Base-by-base conservation (phyloP, 2,113 vertebrate species). In the Neogobius melanostomus region DNA sequence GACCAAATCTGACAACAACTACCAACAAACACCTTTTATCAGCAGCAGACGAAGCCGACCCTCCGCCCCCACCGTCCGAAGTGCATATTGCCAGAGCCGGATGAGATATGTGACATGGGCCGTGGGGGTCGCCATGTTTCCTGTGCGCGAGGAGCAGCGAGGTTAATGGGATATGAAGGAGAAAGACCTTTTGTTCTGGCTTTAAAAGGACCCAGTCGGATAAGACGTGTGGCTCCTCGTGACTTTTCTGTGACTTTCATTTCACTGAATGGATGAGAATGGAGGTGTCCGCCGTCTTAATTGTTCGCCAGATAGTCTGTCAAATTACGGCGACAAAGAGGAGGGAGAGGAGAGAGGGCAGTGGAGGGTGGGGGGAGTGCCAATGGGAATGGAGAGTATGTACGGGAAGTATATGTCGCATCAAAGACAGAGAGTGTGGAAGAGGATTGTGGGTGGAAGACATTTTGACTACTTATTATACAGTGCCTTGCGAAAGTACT, bases 91-190 rank as follows among this genome's bases (percentile, higher is more conserved):
- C 75, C 79, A 68, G 80, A 79, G 84, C 75, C 67, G 74, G 85
- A 81, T 86, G 82, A 90, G 82, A 87, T 84, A 87, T 86, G 83
- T 86, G 87, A 85, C 88, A 84, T 66, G 68, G 83, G 85, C 75
- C 83, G 57, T 63, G 6, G 75, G 77, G 87, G 88, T 89, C 83
- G 77, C 71, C 66, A 44, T 83, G 85, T 87, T 87, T 91, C 87
- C 81, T 83, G 83, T 86, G 79, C 74, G 78, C n/a, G 36, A 88
- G 80, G 81, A 82, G 69, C 85, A 78, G 47, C 21, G 76, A 82
- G 88, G 85, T 87, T 91, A 89, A 90, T 91, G 80, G 84, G 85
- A 91, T 85, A 82, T 77, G 85, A 82, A 84, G 79, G 81, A 82
- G 77, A 83, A 80, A 83, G 81, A 75, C 81, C 88, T 86, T 86